Conservation (phyloP, 2,797 vertebrate species). For the Buceros bicornis region DNA sequence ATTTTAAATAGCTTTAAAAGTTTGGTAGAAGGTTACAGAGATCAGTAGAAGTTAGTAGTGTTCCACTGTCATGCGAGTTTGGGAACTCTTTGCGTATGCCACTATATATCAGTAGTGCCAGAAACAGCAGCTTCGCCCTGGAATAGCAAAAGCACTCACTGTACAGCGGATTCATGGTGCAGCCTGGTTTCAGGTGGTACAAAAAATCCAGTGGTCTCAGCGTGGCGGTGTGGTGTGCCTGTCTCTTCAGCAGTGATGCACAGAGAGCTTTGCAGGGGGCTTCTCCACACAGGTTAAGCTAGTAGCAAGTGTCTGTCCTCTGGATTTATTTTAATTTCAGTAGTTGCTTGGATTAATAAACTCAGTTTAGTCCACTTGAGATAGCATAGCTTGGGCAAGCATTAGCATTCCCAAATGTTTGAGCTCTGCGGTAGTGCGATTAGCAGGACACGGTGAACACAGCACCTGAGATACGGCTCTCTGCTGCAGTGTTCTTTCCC, state of each 20-base stretch:
- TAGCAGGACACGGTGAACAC: neutral
- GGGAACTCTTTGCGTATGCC: neutral
- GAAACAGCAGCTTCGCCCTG: neutral
- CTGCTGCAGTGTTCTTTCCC: neutral
- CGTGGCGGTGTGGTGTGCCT: rapidly evolving
- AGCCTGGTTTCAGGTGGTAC: neutral
- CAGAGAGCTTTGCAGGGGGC: neutral
- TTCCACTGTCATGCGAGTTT: neutral
- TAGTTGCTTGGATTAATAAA: neutral
- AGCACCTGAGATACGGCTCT: neutral
- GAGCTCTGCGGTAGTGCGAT: neutral
- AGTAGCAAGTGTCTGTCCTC: neutral
- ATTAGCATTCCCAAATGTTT: neutral
- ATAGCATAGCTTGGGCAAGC: neutral
- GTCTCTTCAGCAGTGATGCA: neutral
- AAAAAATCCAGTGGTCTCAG: neutral
- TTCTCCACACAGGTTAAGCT: neutral
- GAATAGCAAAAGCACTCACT: neutral
- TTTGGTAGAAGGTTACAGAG: neutral
- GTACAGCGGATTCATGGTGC: rapidly evolving
- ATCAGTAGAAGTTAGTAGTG: neutral
- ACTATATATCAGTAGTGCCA: no score
- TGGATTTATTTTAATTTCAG: neutral
- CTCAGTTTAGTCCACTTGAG: neutral
- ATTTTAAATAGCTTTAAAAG: neutral